These are phyloP conservation scores for Nasonia longicornis DNA, from an alignment of 1,140 invertebrate species.

Conservation along the genomic window DNA sequence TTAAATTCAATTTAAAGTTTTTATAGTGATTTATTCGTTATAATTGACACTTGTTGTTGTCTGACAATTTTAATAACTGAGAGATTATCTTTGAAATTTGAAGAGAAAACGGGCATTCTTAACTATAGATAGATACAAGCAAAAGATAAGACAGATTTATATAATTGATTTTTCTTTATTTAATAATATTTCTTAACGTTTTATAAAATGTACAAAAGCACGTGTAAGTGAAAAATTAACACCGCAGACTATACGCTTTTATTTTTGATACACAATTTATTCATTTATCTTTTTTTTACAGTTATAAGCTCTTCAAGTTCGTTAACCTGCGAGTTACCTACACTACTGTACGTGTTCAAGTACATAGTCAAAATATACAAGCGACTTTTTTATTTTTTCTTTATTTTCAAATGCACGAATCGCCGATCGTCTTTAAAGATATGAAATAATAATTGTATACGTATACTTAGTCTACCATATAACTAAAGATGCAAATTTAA, in stretches of 20 bases:
- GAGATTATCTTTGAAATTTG: no score
- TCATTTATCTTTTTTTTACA: conserved; percentile 13
- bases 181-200: conserved; percentile 24
- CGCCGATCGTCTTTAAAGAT: conserved; percentile 12
- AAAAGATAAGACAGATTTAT: no score
- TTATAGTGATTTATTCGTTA: no score
- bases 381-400: background rate
- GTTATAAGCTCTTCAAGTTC: conserved; percentile 35
- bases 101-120: no score
- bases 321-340: conserved; percentile 31
- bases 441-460: background rate
- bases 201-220: conserved; percentile 48
- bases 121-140: no score
- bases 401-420: conserved; percentile 26
- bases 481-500: conserved; percentile 4
- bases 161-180: conserved; percentile 36
- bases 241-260: conserved; percentile 23
- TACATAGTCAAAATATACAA: conserved; percentile 43
- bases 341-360: conserved; percentile 38
- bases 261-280: conserved; percentile 23
- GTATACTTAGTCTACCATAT: background rate
- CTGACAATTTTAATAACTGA: no score
- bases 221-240: conserved; percentile 40
- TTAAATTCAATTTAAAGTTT: no score
- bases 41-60: no score